Evolutionary conservation across 2,888 invertebrate genomes (phyloP).

Genomic region (Conomelus anceps): DNA sequence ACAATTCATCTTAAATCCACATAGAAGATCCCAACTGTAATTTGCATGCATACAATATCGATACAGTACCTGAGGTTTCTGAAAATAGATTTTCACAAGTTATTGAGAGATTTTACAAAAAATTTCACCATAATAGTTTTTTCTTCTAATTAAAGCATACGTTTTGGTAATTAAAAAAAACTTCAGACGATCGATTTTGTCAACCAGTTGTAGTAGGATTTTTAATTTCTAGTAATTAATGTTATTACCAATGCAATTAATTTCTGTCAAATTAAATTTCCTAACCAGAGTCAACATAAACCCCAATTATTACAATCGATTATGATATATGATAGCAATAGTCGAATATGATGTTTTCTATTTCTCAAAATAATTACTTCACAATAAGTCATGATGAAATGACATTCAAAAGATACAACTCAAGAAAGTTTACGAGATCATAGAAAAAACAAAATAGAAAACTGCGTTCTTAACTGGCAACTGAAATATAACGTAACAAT

Average conservation of each 20-base stretch:
- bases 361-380: neutral
- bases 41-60: neutral
- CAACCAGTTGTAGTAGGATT: no score
- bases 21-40: neutral
- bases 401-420: neutral
- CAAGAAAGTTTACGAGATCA: neutral
- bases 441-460: neutral
- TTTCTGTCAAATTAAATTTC: neutral
- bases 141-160: no score
- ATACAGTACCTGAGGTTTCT: neutral
- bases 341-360: neutral
- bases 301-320: neutral
- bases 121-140: neutral
- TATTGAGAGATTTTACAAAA: neutral
- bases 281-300: neutral
- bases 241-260: neutral
- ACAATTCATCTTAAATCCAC: neutral
- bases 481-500: neutral
- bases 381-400: neutral
- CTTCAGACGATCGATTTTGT: no score
- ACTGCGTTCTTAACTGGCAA: neutral
- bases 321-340: neutral
- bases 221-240: neutral
- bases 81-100: neutral
- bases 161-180: no score